phyloP scores from a whole-genome alignment of 2,113 vertebrate species.

The Athene cunicularia region DNA sequence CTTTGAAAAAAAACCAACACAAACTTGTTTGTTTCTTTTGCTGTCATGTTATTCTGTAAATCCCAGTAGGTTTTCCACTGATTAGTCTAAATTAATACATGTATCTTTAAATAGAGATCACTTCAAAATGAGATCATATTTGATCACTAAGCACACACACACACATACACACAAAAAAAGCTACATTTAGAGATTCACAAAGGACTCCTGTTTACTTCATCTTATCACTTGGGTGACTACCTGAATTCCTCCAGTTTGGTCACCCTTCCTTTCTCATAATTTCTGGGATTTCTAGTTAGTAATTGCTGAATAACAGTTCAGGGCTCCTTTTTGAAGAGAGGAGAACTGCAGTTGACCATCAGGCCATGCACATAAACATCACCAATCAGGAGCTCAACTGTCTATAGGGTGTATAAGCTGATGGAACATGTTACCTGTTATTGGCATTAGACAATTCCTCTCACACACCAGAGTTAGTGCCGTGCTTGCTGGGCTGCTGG shows the following conservation, averaged over 20 bases:
- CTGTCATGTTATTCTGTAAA: background rate
- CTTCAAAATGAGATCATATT: background rate
- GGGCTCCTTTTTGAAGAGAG: background rate
- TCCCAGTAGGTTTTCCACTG: background rate
- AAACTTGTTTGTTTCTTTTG: background rate
- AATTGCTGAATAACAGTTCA: background rate
- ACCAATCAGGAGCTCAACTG: background rate
- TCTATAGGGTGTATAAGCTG: background rate
- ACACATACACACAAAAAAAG: too few species aligned
- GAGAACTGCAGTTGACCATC: background rate
- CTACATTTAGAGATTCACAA: background rate
- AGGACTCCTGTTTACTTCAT: background rate
- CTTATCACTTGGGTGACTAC: background rate
- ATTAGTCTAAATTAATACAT: background rate
- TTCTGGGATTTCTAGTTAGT: background rate
- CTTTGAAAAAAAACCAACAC: accelerated
- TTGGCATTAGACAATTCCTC: background rate
- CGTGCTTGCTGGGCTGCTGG: background rate
- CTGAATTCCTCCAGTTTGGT: background rate
- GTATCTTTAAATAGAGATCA: background rate
- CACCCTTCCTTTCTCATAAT: background rate
- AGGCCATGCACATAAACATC: background rate
- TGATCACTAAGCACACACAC: background rate
- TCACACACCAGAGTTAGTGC: background rate
- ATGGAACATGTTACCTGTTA: background rate